Evolutionary conservation across 2,113 vertebrate species (phyloP), one percentile per base, ranked within the genome.

Genomic region (Microcebus ravelobensis): DNA sequence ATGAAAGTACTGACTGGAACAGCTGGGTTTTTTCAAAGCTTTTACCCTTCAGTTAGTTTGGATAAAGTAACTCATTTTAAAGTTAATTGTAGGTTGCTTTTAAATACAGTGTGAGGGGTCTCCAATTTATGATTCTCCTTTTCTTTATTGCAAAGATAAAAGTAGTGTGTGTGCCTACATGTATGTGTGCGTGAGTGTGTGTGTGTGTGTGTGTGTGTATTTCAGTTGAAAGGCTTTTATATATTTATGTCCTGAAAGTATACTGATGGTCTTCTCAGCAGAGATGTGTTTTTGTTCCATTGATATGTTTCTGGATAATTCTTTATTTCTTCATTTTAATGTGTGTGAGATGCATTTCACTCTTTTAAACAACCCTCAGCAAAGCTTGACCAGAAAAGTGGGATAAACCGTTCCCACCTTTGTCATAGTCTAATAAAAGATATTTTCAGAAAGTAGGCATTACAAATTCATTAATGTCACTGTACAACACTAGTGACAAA

Each of bases 81-180:
- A 96, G 95, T 73, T 97, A 97, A 97, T 97, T 97, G 95, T 86
- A 97, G 94, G 92, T 95, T 98, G 39, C 87, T 90, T 95, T 95
- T 97, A 97, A 98, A 91, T 91, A 96, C 65, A 96, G 95, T 92
- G 90, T 90, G 90, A 95, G 39, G 85, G 79, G 63, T 93, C 90
- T 93, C 87, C 94, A 93, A 71, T 96, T 97, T 89, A 95, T 90
- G 81, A 96, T 92, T 94, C 86, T 95, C 59, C 79, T 95, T 90
- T 92, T 95, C 36, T 96, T 97, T 96, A 92, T 93, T 92, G n/a
- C 63, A 93, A 97, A 95, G 85, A 93, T 88, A 96, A 97, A 97
- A 97, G 96, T 96, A 63, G 61, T 67, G 45, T 52, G 15, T 65
- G 25, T 55, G 25, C 45, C 14, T 77, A n/a, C 90, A 15, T 70